Percentiles rank a stretch among this genome's conserved stretches.
Conservation (phyloP, 2,888 invertebrate genomes). For the Hipparchia semele region DNA sequence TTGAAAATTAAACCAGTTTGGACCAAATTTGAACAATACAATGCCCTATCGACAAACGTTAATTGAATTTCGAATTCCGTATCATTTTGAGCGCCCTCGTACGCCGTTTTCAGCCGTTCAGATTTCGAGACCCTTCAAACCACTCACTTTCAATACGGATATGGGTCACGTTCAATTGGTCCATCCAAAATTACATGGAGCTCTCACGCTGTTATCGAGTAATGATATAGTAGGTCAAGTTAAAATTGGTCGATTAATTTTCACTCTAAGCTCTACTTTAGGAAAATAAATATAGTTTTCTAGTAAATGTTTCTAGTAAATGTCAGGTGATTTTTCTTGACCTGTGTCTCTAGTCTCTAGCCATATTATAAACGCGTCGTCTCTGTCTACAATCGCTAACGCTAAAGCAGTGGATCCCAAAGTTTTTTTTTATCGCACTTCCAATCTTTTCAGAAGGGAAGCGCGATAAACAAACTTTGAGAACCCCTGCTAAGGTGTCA, state of each 20-base stretch:
- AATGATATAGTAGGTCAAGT: slow-evolving; percentile 28
- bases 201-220: slow-evolving; percentile 20
- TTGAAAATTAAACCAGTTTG: slow-evolving; percentile 25
- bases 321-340: too few relatives aligned
- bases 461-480: too few relatives aligned
- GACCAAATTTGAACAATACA: slow-evolving; percentile 24
- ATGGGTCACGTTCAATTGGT: slow-evolving; percentile 25
- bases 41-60: slow-evolving; percentile 28
- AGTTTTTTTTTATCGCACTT: too few relatives aligned
- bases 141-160: slow-evolving; percentile 1
- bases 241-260: slow-evolving; percentile 28
- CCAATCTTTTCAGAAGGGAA: too few relatives aligned
- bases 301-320: neutral
- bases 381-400: too few relatives aligned
- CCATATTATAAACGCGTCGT: too few relatives aligned
- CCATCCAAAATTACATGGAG: slow-evolving; percentile 29
- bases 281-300: neutral
- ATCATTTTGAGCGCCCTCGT: slow-evolving; percentile 37
- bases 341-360: too few relatives aligned
- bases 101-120: slow-evolving; percentile 31
- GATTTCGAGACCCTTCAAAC: slow-evolving; percentile 5
- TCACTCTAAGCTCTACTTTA: slow-evolving; percentile 11
- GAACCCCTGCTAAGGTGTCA: too few relatives aligned
- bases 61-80: slow-evolving; percentile 41
- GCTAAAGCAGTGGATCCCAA: too few relatives aligned